Conservation (phyloP, 2,888 invertebrate species). For the Sesamia inferens region DNA sequence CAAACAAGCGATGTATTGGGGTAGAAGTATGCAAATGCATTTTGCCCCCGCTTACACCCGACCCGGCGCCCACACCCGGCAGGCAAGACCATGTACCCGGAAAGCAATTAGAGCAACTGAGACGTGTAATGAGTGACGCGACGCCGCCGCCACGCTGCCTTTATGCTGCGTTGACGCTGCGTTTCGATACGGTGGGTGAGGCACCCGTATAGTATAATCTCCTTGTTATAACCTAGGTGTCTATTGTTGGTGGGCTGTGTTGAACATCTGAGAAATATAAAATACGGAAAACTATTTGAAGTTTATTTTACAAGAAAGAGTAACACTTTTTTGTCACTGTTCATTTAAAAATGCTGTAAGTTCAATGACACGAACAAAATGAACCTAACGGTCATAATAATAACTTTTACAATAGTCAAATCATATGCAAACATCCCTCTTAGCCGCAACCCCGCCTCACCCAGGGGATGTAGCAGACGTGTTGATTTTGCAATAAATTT, state of each 20-base stretch:
- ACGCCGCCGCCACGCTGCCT: constrained; percentile 50
- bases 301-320: not conserved
- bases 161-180: constrained; percentile 28
- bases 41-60: not conserved
- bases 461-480: constrained; percentile 14
- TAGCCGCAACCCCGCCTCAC: not conserved
- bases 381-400: not conserved
- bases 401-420: constrained; percentile 16
- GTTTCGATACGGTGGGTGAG: not conserved
- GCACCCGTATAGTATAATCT: not conserved
- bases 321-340: too few species aligned
- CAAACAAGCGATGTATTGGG: too few species aligned
- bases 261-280: not conserved
- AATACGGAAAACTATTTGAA: too few species aligned
- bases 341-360: not conserved
- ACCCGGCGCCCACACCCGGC: not conserved
- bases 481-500: constrained; percentile 45
- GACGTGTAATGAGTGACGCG: constrained; percentile 80
- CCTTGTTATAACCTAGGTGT: not conserved
- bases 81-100: constrained; percentile 58
- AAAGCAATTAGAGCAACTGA: constrained; percentile 80
- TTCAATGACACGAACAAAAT: not conserved
- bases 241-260: not conserved
- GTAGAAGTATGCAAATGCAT: constrained; percentile 22
- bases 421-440: not conserved